Evolutionary conservation across 2,113 vertebrate species (phyloP), one percentile per base, ranked within the genome.

Genomic region (Glareola pratincola): DNA sequence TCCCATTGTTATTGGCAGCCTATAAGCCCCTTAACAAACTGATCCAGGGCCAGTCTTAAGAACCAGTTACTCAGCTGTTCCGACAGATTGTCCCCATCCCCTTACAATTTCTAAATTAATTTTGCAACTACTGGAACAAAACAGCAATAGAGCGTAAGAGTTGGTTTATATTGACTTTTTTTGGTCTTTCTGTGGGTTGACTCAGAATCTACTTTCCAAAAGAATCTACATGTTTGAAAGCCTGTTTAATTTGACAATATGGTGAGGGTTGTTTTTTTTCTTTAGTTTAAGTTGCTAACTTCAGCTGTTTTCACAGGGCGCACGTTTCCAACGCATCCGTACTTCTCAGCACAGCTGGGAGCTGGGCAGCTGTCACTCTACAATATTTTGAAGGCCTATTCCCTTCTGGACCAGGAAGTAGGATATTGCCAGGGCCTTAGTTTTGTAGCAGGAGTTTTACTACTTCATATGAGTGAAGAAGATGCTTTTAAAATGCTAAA

Each of bases 391-490:
- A 99, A 99, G 85, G 98, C 98, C 74, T 99, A 99, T 94, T 99
- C 98, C 0, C 98, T 99, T 63, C 97, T 99, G 24, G 98, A 99
- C 96, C 98, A 97, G 48, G 98, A 99, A 96, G 98, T 99, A 23
- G 98, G 98, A 16, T 99, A 99, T 80, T 99, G 98, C 94, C 98
- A 99, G 59, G 98, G 98, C 23, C 98, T 99, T 48, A 99, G 98
- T 96, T 99, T 99, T 66, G 98, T 99, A 32, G 98, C 98, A 4
- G 98, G 98, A 76, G 97, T 99, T 76, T 56, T 99, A 78, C 94
- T 99, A 29, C 98, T 99, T 56, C 98, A 99, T 51, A 98, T 99
- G 98, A 98, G 97, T 54, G 98, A 99, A 94, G 98, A 98, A 81
- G 98, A 99, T 86, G 98, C 98, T 4, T 99, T 99, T 94, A 96